Conservation (phyloP, 2,888 invertebrate species). For the Aphodius granarius region DNA sequence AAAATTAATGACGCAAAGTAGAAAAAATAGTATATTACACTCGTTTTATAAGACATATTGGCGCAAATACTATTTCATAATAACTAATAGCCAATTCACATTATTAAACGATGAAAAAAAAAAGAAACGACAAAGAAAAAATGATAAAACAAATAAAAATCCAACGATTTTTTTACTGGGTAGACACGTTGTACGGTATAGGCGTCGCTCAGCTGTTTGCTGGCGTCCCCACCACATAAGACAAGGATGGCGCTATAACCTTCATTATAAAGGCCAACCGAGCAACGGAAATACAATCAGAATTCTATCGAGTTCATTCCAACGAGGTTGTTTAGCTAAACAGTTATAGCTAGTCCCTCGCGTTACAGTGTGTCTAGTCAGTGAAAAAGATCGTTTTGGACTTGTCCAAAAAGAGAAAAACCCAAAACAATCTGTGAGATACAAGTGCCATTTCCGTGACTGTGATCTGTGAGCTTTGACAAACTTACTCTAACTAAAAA, state of each 20-base stretch:
- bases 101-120: too few species aligned
- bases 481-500: not conserved
- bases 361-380: constrained; percentile 23
- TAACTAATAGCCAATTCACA: too few species aligned
- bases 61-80: too few species aligned
- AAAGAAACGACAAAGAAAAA: not conserved
- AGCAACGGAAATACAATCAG: constrained; percentile 36
- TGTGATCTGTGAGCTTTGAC: not conserved
- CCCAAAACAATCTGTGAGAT: not conserved
- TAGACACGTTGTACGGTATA: not conserved
- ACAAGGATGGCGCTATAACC: not conserved
- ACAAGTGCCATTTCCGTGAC: constrained; percentile 3
- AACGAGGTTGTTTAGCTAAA: constrained; percentile 43
- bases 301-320: constrained; percentile 30
- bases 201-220: not conserved
- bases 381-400: constrained; percentile 18
- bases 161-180: not conserved
- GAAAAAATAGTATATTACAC: too few species aligned
- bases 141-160: not conserved
- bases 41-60: too few species aligned
- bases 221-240: not conserved
- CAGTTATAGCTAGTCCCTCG: constrained; percentile 42
- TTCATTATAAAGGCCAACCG: constrained; percentile 30
- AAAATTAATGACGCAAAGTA: too few species aligned
- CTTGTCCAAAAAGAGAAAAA: not conserved